A percentile compares a stretch with the other conserved stretches of the same genome.
Conservation (phyloP, 1,140 invertebrate genomes). For the Drosophila varians region DNA sequence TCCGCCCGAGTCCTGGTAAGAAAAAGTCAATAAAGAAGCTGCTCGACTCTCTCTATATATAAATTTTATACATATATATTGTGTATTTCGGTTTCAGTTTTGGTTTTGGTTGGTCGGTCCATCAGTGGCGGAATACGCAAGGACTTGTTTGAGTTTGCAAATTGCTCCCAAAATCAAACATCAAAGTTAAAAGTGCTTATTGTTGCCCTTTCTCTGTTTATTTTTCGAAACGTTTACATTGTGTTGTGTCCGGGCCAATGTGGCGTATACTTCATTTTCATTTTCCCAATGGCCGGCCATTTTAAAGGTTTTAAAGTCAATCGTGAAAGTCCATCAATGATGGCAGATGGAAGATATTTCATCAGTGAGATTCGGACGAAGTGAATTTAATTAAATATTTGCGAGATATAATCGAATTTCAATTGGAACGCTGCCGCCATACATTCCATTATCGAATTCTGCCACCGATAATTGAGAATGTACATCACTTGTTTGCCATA, state of each 20-base stretch:
- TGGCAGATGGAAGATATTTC: conserved; percentile 33
- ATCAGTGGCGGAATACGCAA: conserved; percentile 25
- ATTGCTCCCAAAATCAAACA: conserved; percentile 57
- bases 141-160: conserved; percentile 50
- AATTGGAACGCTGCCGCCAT: conserved; percentile 29
- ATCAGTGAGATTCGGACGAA: conserved; percentile 1
- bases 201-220: conserved; percentile 47
- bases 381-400: conserved; percentile 54
- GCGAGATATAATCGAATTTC: conserved; percentile 54
- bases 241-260: conserved; percentile 20
- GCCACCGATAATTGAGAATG: conserved; percentile 52
- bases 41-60: conserved; percentile 26
- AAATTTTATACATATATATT: conserved; percentile 25
- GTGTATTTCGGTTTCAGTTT: conserved; percentile 43
- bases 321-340: conserved; percentile 16
- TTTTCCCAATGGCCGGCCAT: conserved; percentile 17
- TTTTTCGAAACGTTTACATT: conserved; percentile 38
- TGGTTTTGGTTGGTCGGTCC: conserved; percentile 2
- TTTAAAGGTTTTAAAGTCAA: conserved; percentile 12
- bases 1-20: neutral
- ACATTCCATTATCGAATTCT: conserved; percentile 48
- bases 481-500: conserved; percentile 41
- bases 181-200: conserved; percentile 61
- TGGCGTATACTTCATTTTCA: conserved; percentile 50
- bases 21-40: conserved; percentile 55